These are phyloP conservation scores for Ibidorhyncha struthersii DNA, from an alignment of 2,113 vertebrate genomes.

Conservation along the genomic window DNA sequence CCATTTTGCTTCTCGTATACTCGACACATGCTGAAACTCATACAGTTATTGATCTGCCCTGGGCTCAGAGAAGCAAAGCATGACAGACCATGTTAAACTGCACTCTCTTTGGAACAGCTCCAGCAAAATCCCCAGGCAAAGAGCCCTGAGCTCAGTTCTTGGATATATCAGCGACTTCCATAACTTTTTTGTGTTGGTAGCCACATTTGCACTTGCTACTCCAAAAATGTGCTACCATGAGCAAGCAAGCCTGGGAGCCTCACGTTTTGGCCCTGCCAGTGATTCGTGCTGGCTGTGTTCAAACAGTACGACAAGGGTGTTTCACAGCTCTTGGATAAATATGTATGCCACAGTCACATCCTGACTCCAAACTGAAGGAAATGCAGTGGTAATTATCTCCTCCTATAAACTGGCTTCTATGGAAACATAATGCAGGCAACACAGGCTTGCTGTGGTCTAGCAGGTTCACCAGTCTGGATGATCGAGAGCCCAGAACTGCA, in stretches of 20 bases:
- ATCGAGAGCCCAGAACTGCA: neutral
- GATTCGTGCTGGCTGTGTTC: neutral
- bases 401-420: slow-evolving; percentile 4
- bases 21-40: neutral
- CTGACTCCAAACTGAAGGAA: slow-evolving; percentile 32
- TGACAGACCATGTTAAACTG: neutral
- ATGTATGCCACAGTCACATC: neutral
- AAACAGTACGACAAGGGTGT: neutral
- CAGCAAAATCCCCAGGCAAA: neutral
- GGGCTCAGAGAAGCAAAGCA: neutral
- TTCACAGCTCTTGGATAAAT: slow-evolving; percentile 28
- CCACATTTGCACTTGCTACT: neutral
- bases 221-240: neutral
- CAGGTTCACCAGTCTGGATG: neutral
- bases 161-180: neutral
- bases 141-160: neutral
- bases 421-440: neutral
- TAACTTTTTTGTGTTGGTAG: neutral
- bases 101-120: neutral
- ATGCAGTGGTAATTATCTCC: neutral
- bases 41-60: neutral
- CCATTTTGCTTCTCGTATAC: neutral
- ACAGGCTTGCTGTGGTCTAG: slow-evolving; percentile 4
- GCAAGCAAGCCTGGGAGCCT: neutral
- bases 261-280: neutral